These are phyloP conservation scores for Cosmia trapezina DNA, from an alignment of 2,888 invertebrate genomes.

Conservation along the genomic window DNA sequence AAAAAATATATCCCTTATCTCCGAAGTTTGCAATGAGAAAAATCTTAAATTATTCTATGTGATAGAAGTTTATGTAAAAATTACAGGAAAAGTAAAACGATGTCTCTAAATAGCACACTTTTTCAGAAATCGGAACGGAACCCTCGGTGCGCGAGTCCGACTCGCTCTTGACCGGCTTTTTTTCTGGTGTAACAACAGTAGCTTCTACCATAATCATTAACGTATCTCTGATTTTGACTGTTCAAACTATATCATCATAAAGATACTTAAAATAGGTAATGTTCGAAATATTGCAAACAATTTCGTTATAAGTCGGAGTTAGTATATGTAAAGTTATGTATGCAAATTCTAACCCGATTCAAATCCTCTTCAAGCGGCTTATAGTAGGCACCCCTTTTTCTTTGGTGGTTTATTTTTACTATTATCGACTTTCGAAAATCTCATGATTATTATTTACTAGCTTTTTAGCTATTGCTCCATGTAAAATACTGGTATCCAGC, in stretches of 20 bases:
- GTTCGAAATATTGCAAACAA: neutral
- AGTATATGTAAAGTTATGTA: slow-evolving; percentile 8
- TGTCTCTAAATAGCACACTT: too few species aligned
- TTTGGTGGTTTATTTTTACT: slow-evolving; percentile 3
- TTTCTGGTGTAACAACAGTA: too few species aligned
- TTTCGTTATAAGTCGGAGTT: neutral
- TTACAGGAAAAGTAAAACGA: too few species aligned
- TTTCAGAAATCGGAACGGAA: too few species aligned
- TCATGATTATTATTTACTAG: neutral
- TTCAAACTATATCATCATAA: neutral
- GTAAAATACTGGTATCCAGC: too few species aligned
- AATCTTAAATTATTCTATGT: too few species aligned
- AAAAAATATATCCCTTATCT: too few species aligned
- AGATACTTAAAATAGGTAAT: neutral
- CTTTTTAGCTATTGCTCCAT: too few species aligned
- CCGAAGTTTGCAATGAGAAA: too few species aligned
- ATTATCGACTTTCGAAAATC: neutral
- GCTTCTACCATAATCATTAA: neutral
- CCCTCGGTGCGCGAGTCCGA: too few species aligned
- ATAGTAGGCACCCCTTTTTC: neutral
- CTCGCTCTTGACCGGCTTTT: too few species aligned
- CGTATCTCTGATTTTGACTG: neutral
- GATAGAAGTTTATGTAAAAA: too few species aligned
- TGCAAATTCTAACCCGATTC: slow-evolving; percentile 47
- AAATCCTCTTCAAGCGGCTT: slow-evolving; percentile 25